Conservation (phyloP, 2,113 vertebrate genomes). For the Mirounga angustirostris region DNA sequence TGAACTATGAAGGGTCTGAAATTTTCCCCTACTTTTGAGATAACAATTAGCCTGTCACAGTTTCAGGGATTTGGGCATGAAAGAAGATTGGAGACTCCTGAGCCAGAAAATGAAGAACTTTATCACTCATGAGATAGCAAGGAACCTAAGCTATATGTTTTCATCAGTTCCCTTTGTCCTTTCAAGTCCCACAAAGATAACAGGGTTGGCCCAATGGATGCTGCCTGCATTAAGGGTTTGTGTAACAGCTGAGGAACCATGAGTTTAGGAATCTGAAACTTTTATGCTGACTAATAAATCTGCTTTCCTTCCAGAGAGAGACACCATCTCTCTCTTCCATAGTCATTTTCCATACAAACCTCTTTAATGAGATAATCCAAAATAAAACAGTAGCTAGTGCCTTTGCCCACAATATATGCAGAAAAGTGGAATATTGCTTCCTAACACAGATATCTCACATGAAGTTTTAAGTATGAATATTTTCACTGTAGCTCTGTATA, state of each 20-base stretch:
- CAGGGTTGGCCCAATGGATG: accelerated
- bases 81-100: background rate
- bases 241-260: background rate
- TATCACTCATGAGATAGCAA: accelerated
- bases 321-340: background rate
- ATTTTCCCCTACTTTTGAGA: background rate
- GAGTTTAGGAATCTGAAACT: background rate
- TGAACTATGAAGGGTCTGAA: background rate
- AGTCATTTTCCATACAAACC: background rate
- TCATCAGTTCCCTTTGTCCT: background rate
- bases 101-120: background rate
- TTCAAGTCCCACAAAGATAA: background rate
- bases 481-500: background rate
- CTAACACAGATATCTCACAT: background rate
- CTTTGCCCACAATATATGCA: background rate
- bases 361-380: background rate
- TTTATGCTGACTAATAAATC: background rate
- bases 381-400: background rate
- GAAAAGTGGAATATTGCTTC: background rate
- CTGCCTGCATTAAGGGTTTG: background rate
- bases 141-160: background rate
- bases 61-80: background rate
- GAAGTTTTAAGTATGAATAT: background rate
- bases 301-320: background rate
- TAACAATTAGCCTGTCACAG: background rate